Evolutionary conservation across 2,113 vertebrate genomes (phyloP), one percentile per base, ranked within the genome.

Genomic region (Picathartes gymnocephalus): DNA sequence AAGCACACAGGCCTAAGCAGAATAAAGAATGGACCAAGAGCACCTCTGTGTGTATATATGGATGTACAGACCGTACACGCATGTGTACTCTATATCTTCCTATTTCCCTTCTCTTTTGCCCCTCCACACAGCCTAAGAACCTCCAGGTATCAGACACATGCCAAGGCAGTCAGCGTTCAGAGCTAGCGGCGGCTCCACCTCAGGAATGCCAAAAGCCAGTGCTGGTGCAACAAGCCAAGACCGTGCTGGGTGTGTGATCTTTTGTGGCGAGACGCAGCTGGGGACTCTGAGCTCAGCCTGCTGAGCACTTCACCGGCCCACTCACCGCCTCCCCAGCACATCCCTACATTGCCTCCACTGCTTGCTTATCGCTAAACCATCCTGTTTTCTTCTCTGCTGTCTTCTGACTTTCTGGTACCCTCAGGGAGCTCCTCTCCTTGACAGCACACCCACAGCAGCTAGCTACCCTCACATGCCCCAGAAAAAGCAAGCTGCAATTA

Each of bases 261-360:
- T 60, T 76, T 10, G 5, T 91, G 88, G 95, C 19, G 42, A 97
- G 96, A 86, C 13, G 85, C 87, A 81, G 95, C 86, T 84, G 89
- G 92, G 92, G 87, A 93, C 95, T 95, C 93, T 66, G 82, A 87
- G 93, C 94, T 96, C 77, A 94, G 90, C 95, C 48, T 42, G 94
- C 94, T 97, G 94, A 95, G 90, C 96, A 93, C 86, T 92, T 97
- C 91, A 91, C 96, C 80, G 33, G 92, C 88, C 95, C 93, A 58
- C 95, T 92, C 83, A 64, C 69, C 88, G 61, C 90, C 81, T 90
- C 92, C 79, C 82, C 82, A 50, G 93, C 94, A 71, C 27, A 47
- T 64, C 89, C 4, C 4, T 47, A n/a, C 86, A 15, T 9, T 15
- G 40, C 88, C 86, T 88, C 58, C 21, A 53, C 78, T 22, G 70